Conservation (phyloP, 2,113 vertebrate species). For the Melanerpes aurifrons region DNA sequence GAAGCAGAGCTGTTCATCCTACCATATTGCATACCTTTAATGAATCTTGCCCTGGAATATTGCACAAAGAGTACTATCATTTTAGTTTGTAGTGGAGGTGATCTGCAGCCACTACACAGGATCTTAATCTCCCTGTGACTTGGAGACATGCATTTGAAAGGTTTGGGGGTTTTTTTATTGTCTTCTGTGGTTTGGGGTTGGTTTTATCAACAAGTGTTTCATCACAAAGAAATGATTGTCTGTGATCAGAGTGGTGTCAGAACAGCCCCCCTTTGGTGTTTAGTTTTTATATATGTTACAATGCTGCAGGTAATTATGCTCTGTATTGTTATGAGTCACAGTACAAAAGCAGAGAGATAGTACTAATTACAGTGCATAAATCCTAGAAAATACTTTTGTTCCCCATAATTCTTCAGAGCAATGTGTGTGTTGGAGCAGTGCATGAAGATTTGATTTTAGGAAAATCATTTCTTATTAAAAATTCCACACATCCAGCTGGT, state of each 20-base stretch:
- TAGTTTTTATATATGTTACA: not conserved
- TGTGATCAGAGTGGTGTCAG: not conserved
- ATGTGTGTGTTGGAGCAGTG: not conserved
- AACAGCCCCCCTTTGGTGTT: not conserved
- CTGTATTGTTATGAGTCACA: not conserved
- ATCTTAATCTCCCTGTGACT: not conserved
- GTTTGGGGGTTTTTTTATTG: not conserved
- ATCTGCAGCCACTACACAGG: not conserved
- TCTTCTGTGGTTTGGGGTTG: not conserved
- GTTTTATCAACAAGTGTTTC: not conserved
- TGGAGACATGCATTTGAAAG: not conserved
- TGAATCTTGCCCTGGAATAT: not conserved
- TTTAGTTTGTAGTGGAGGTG: not conserved
- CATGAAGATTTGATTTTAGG: not conserved
- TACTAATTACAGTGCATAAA: not conserved
- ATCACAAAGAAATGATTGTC: not conserved
- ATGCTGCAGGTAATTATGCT: not conserved
- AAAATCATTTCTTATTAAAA: not conserved
- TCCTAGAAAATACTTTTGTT: not conserved
- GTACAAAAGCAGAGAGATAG: not conserved
- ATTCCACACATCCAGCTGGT: not conserved
- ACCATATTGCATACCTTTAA: not conserved
- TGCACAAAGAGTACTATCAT: not conserved
- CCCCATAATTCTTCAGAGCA: not conserved
- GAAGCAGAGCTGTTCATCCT: not conserved